Evolutionary conservation across 2,797 vertebrate species (phyloP), one percentile per base, ranked within the genome.

Genomic region (Euthynnus affinis): DNA sequence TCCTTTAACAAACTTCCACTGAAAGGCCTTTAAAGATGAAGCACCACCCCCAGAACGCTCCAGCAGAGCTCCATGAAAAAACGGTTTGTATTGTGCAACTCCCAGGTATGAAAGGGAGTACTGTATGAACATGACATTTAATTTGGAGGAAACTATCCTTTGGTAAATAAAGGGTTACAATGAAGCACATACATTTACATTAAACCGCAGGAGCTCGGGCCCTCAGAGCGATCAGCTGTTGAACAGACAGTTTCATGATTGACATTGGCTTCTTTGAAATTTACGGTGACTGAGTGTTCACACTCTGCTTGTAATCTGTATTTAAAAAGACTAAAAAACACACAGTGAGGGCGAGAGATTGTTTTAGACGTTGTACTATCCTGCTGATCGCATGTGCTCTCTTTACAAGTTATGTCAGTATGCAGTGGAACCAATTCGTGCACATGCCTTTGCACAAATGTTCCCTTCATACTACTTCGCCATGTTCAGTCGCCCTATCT

Each of bases 141-240:
- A 4, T 32, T 18, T 8, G 17, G 2, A 52, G 8, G 5, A 53
- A 64, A 49, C 34, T 7, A 17, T 13, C 49, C 59, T 12, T 62
- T 1, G 9, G 17, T 23, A 69, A 52, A 76, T 17, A 73, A 44
- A 70, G n/a, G 48, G 20, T 51, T 27, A 20, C 32, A 55, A 58
- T 20, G 17, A 73, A 34, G 17, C 8, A 57, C 40, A 67, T 14
- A 17, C 1, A 17, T 37, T 53, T 44, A 63, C 15, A 53, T 32
- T 72, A 37, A 58, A 42, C 29, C 25, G 32, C 29, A 58, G 44
- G 6, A 53, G 51, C 14, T 17, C 5, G 9, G n/a, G 17, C 27
- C 27, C 49, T n/a, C 20, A 10, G 14, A 32, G 52, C 42, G 55
- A 62, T 18, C 5, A 3, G 27, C 18, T 58, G 20, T 3, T 44